These are phyloP conservation scores for Callosobruchus maculatus DNA, from an alignment of 2,888 invertebrate genomes.

Conservation along the genomic window DNA sequence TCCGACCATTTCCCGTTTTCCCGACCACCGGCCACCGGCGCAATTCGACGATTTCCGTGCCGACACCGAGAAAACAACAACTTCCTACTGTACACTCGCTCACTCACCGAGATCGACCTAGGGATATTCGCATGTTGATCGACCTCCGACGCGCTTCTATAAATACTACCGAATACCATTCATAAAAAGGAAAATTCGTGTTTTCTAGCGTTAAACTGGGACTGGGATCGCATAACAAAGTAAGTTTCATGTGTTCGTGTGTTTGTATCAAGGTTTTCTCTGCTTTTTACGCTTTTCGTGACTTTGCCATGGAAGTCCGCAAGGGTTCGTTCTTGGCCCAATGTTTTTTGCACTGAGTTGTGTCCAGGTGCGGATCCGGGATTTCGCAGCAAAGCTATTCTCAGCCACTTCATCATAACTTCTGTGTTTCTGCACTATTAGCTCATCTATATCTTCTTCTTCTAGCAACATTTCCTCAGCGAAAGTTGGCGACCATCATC, in stretches of 20 bases:
- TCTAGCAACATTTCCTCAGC: too few relatives aligned
- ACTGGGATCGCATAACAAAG: background rate
- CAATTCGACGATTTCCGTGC: background rate
- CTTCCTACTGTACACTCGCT: background rate
- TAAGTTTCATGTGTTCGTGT: background rate
- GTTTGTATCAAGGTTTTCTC: background rate
- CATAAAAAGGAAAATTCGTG: background rate
- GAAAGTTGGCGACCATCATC: too few relatives aligned
- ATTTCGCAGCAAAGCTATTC: too few relatives aligned
- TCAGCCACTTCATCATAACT: too few relatives aligned
- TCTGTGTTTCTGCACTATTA: too few relatives aligned
- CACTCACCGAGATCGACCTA: background rate
- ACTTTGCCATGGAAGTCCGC: too few relatives aligned
- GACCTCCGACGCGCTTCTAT: background rate
- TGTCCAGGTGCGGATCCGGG: too few relatives aligned
- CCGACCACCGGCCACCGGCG: too few relatives aligned
- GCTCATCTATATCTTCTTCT: too few relatives aligned
- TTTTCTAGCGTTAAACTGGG: background rate
- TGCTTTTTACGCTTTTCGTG: background rate
- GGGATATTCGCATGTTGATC: background rate
- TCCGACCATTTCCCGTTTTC: too few relatives aligned
- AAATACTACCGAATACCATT: background rate
- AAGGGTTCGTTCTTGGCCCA: too few relatives aligned
- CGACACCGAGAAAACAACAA: background rate
- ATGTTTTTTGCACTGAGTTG: too few relatives aligned